Conservation (phyloP, 2,797 vertebrate genomes). For the Crocodylus rhombifer region DNA sequence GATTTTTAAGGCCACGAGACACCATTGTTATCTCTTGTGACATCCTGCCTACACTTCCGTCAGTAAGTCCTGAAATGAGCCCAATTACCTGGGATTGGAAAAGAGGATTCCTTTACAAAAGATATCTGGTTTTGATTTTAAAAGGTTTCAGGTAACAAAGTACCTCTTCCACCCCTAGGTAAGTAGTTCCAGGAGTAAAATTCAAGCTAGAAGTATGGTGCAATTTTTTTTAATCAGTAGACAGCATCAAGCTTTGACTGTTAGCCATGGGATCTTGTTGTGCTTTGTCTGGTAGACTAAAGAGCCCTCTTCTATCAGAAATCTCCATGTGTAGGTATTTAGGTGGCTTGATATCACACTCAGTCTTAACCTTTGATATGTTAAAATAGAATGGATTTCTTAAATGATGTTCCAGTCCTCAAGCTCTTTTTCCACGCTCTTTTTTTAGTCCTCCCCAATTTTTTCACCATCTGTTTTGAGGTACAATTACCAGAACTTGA, state of each 20-base stretch:
- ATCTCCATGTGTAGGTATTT: not conserved
- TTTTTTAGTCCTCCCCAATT: not conserved
- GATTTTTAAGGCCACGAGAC: not conserved
- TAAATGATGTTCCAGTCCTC: not conserved
- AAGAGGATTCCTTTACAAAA: not conserved
- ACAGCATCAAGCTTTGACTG: not conserved
- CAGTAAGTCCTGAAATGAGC: not conserved
- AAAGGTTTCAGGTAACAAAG: not conserved
- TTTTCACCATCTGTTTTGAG: not conserved
- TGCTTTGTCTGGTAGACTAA: not conserved
- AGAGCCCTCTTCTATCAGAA: not conserved
- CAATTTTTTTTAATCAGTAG: too few relatives aligned
- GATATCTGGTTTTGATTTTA: not conserved
- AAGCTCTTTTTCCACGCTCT: not conserved
- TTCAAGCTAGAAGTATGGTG: too few relatives aligned
- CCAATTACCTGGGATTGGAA: not conserved
- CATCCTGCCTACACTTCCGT: not conserved
- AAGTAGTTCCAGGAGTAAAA: not conserved
- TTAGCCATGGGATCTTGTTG: not conserved
- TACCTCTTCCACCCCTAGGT: too few relatives aligned
- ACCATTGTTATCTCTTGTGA: not conserved
- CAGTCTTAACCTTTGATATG: not conserved
- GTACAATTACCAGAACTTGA: not conserved
- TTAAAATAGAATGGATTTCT: not conserved
- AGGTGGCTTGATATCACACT: not conserved